Percentiles rank a stretch among this genome's conserved stretches.
Evolutionary conservation across 2,113 vertebrate species (phyloP).

Genomic region (Struthidea cinerea): DNA sequence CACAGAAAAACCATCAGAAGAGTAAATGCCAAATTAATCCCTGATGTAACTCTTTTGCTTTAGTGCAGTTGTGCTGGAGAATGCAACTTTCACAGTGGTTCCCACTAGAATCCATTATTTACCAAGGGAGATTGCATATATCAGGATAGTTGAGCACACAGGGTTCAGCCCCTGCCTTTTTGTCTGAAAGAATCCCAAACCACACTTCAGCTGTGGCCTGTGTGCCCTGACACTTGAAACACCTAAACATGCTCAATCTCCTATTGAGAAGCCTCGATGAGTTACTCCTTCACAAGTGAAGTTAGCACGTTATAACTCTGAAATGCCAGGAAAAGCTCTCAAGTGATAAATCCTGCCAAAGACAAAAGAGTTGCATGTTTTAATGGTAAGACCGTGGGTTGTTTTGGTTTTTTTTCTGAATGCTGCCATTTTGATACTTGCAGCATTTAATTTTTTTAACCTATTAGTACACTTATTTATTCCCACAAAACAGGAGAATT

Average conservation of each 20-base stretch:
- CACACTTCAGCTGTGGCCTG: accelerated
- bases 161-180: neutral
- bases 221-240: neutral
- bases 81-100: neutral
- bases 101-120: neutral
- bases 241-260: neutral
- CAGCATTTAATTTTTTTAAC: neutral
- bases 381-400: neutral
- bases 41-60: neutral
- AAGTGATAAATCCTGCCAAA: neutral
- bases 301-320: neutral
- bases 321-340: neutral
- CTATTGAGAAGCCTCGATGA: neutral
- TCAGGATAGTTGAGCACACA: accelerated
- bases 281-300: neutral
- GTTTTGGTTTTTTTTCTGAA: too few relatives aligned
- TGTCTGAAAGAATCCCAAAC: neutral
- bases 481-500: neutral
- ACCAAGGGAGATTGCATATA: neutral
- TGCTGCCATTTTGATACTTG: neutral
- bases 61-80: neutral
- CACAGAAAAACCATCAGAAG: neutral
- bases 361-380: neutral
- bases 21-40: constrained; percentile 45
- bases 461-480: neutral